Conservation (phyloP, 2,113 vertebrate genomes). For the Ptilorrhoa leucosticta region DNA sequence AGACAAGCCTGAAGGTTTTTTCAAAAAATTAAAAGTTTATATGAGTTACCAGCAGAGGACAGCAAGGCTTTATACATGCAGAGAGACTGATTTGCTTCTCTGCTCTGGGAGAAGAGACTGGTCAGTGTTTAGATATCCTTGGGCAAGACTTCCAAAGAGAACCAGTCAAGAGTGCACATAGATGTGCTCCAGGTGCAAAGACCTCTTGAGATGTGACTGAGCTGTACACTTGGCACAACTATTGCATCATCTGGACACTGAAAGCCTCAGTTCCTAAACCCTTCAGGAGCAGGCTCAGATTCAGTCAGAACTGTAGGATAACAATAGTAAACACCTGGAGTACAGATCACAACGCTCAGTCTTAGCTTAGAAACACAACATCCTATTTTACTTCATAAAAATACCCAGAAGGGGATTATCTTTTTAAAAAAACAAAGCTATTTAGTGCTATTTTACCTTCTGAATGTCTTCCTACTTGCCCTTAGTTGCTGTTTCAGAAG, state of each 20-base stretch:
- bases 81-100: not conserved
- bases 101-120: not conserved
- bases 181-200: not conserved
- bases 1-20: not conserved
- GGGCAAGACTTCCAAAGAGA: not conserved
- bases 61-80: not conserved
- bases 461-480: not conserved
- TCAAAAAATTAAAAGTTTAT: not conserved
- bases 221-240: not conserved
- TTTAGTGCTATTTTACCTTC: not conserved
- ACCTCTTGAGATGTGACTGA: not conserved
- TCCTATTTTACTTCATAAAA: not conserved
- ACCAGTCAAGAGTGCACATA: not conserved
- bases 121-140: not conserved
- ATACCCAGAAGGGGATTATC: not conserved
- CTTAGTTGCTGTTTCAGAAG: not conserved
- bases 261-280: not conserved
- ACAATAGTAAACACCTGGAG: not conserved
- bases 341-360: accelerated
- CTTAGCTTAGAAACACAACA: not conserved
- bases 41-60: slow-evolving; percentile 13
- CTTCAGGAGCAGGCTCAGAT: not conserved
- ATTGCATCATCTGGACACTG: not conserved
- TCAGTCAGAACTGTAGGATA: not conserved
- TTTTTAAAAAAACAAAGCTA: not conserved